Conservation (phyloP, 1,140 invertebrate species). For the Gerris buenoi region DNA sequence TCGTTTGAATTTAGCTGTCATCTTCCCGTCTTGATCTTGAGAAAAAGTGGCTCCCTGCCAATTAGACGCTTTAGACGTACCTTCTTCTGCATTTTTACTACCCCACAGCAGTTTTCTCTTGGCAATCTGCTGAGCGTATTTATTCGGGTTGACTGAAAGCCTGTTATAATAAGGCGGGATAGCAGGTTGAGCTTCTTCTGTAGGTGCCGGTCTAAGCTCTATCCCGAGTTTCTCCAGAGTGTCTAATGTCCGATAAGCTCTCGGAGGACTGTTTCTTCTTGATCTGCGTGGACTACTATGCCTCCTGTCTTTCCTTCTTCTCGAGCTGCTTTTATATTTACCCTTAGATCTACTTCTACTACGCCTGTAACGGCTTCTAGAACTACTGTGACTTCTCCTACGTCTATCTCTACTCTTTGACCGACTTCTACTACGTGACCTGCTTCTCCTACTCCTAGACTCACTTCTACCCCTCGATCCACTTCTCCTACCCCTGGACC, state of each 20-base stretch:
- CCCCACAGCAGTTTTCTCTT: constrained; percentile 41
- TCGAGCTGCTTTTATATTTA: neutral
- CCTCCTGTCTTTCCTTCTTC: neutral
- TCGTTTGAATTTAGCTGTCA: constrained; percentile 85
- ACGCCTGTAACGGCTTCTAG: neutral
- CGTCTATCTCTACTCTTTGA: neutral
- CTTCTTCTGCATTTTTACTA: constrained; percentile 27
- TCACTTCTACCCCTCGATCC: neutral
- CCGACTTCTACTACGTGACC: neutral
- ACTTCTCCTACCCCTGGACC: neutral
- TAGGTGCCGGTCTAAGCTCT: constrained; percentile 21
- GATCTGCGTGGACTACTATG: neutral
- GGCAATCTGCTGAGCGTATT: constrained; percentile 75
- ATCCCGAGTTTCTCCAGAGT: constrained; percentile 23
- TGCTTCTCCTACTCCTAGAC: neutral
- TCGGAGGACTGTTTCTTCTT: neutral
- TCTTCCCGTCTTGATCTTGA: constrained; percentile 75
- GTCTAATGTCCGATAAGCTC: neutral
- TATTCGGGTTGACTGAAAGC: constrained; percentile 54
- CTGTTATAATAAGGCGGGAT: constrained; percentile 64
- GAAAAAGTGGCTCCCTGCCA: constrained; percentile 74
- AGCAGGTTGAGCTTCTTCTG: constrained; percentile 6
- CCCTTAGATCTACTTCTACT: neutral
- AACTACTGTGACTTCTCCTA: neutral
- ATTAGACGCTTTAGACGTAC: constrained; percentile 33